These are phyloP conservation scores for Volucella bombylans DNA, from an alignment of 2,888 invertebrate genomes.

Conservation along the genomic window DNA sequence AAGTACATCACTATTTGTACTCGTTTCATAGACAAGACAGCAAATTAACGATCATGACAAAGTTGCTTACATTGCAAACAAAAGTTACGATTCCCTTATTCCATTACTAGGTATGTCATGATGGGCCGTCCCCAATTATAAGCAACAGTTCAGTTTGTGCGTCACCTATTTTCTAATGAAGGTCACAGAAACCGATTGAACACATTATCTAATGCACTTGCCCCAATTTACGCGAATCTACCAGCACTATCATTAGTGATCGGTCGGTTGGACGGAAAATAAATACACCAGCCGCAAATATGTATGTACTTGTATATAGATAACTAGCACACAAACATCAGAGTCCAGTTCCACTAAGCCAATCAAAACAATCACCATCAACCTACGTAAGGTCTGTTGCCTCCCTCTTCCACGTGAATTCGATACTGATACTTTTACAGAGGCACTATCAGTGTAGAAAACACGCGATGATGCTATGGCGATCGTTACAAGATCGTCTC, in stretches of 20 bases:
- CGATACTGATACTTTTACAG: no score
- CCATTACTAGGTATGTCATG: no score
- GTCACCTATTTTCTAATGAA: slow-evolving; percentile 11
- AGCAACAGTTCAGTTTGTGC: not conserved
- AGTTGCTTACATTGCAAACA: no score
- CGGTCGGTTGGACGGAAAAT: no score
- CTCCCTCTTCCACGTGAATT: not conserved
- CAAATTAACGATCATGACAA: no score
- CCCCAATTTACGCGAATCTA: slow-evolving; percentile 21
- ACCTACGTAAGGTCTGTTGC: not conserved
- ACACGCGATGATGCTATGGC: not conserved
- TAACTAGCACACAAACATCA: not conserved
- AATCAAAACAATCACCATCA: slow-evolving; percentile 2
- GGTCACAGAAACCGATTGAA: slow-evolving; percentile 7
- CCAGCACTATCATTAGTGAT: slow-evolving; percentile 2
- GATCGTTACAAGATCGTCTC: not conserved
- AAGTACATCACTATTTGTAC: no score
- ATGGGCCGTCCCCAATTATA: no score
- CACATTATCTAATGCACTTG: slow-evolving; percentile 43
- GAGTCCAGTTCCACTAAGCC: slow-evolving; percentile 16
- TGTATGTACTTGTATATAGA: not conserved
- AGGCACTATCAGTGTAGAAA: not conserved
- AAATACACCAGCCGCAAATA: not conserved
- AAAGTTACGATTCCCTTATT: no score
- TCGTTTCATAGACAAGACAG: no score